phyloP scores from a whole-genome alignment of 1,140 invertebrate genomes.

The Drosophila ficusphila region DNA sequence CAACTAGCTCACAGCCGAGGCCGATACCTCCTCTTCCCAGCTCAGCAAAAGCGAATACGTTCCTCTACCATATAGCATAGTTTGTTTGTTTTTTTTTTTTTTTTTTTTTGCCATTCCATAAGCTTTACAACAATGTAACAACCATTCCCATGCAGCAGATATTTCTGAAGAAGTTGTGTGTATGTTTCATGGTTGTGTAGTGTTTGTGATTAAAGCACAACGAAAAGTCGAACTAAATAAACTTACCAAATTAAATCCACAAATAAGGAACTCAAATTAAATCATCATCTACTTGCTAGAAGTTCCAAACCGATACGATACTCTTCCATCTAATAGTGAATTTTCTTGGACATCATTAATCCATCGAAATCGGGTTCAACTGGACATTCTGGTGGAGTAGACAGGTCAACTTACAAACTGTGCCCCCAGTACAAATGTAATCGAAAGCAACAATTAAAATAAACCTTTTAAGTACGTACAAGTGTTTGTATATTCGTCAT shows the following conservation, averaged over 20 bases:
- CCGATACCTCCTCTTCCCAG: slow-evolving; percentile 7
- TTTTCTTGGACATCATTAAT: not conserved
- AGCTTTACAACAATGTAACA: slow-evolving; percentile 65
- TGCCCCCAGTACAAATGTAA: not conserved
- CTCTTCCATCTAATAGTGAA: not conserved
- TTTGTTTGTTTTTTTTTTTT: too few species aligned
- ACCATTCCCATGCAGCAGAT: slow-evolving; percentile 70
- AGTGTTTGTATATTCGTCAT: slow-evolving; percentile 29
- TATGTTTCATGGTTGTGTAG: not conserved
- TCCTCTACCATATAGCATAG: slow-evolving; percentile 20
- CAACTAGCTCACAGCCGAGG: slow-evolving; percentile 26
- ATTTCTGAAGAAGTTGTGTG: slow-evolving; percentile 6
- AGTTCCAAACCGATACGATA: slow-evolving; percentile 4
- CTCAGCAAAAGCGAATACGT: slow-evolving; percentile 18
- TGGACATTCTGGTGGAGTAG: not conserved
- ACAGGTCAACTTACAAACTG: not conserved
- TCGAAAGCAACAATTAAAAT: not conserved
- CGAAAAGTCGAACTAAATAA: slow-evolving; percentile 2
- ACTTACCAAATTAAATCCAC: slow-evolving; percentile 42
- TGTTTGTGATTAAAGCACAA: slow-evolving; percentile 9
- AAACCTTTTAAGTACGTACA: slow-evolving; percentile 3
- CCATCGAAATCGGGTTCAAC: not conserved
- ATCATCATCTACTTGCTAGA: slow-evolving; percentile 19
- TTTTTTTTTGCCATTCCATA: slow-evolving; percentile 33
- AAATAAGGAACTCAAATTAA: slow-evolving; percentile 27